These are phyloP conservation scores for Heliornis fulica DNA, from an alignment of 2,113 vertebrate genomes.

Conservation along the genomic window DNA sequence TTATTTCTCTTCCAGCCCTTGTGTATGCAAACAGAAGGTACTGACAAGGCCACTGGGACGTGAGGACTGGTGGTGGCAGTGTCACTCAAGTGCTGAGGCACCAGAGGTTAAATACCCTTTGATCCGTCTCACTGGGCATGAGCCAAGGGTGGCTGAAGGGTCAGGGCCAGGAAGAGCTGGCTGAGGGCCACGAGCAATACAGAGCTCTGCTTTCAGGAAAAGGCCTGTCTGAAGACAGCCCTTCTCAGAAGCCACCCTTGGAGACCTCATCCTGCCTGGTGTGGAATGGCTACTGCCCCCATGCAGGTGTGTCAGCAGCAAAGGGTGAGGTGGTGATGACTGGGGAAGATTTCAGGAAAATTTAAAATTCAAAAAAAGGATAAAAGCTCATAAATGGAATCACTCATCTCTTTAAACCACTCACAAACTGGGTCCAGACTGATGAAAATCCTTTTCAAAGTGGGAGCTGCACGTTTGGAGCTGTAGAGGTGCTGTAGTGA, in stretches of 20 bases:
- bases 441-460: not conserved
- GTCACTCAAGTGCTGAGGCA: not conserved
- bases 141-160: not conserved
- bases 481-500: not conserved
- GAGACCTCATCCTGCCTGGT: not conserved
- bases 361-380: not conserved
- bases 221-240: not conserved
- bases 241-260: not conserved
- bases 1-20: not conserved
- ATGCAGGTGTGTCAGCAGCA: not conserved
- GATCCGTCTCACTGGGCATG: not conserved
- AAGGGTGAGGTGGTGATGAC: not conserved
- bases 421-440: not conserved
- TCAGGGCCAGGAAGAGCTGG: not conserved
- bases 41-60: accelerated
- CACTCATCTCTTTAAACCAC: not conserved
- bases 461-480: not conserved
- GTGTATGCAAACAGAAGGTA: not conserved
- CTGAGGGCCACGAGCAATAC: not conserved
- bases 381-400: not conserved
- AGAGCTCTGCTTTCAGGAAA: not conserved
- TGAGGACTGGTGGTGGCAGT: accelerated
- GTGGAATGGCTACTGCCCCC: not conserved
- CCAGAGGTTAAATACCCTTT: not conserved
- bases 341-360: not conserved